phyloP scores from a whole-genome alignment of 2,888 invertebrate genomes.

The Danaus chrysippus region DNA sequence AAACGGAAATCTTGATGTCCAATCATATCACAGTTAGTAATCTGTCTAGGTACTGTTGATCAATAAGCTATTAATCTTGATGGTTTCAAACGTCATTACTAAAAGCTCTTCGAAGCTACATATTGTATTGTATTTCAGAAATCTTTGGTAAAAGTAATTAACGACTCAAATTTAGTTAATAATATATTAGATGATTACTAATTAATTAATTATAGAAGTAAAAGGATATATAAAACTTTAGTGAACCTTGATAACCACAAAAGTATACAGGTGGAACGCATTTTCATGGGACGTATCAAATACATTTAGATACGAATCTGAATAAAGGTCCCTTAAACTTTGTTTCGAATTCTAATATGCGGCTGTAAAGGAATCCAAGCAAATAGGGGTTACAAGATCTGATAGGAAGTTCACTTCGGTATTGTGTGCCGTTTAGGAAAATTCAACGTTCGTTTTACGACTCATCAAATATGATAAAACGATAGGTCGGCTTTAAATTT shows the following conservation, averaged over 20 bases:
- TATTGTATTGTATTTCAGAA: background rate
- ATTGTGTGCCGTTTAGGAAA: constrained; percentile 8
- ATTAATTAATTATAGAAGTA: constrained; percentile 5
- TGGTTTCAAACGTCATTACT: constrained; percentile 1
- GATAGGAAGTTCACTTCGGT: constrained; percentile 27
- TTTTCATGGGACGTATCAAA: constrained; percentile 48
- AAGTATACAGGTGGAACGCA: constrained; percentile 24
- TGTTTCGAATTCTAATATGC: constrained; percentile 67
- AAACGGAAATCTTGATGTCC: constrained; percentile 9
- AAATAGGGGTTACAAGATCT: constrained; percentile 25
- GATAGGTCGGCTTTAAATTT: background rate
- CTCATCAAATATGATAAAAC: background rate
- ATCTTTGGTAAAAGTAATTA: background rate
- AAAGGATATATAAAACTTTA: constrained; percentile 15
- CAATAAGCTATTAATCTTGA: constrained; percentile 7
- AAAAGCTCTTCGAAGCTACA: background rate
- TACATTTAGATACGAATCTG: constrained; percentile 64
- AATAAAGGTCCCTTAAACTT: constrained; percentile 56
- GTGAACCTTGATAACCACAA: constrained; percentile 20
- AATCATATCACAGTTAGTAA: constrained; percentile 6
- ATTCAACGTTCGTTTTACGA: constrained; percentile 4
- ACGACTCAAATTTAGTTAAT: background rate
- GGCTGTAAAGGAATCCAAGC: constrained; percentile 48
- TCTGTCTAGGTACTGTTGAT: constrained; percentile 7
- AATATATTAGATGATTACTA: background rate